Evolutionary conservation across 2,113 vertebrate genomes (phyloP).

Genomic region (Pachycephala philippinensis): DNA sequence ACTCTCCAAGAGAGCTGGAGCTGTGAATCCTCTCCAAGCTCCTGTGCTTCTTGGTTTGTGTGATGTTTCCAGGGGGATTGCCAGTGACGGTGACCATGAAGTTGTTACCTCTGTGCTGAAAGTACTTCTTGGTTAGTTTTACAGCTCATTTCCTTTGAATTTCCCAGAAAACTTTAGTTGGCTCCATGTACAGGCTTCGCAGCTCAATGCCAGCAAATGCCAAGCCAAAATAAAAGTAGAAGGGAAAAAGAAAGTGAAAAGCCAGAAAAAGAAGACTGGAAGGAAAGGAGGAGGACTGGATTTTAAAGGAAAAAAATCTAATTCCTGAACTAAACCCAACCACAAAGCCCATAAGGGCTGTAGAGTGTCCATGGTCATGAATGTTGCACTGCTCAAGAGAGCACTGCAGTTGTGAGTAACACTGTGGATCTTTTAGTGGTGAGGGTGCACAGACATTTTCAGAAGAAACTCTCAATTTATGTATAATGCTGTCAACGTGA

Average conservation of each 20-base stretch:
- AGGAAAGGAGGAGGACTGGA: no score
- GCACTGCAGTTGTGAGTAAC: neutral
- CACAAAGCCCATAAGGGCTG: neutral
- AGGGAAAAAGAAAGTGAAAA: neutral
- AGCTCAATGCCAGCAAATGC: neutral
- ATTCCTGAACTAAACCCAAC: neutral
- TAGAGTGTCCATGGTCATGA: neutral
- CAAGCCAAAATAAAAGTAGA: neutral
- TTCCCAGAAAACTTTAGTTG: neutral
- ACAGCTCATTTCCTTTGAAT: neutral
- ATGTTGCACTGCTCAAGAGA: neutral
- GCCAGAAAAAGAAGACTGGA: neutral
- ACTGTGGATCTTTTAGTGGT: neutral
- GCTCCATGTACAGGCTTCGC: neutral
- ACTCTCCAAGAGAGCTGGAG: neutral
- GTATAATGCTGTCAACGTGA: neutral
- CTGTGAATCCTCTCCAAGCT: neutral
- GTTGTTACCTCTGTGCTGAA: neutral
- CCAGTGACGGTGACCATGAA: neutral
- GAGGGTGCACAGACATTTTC: neutral
- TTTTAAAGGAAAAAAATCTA: neutral
- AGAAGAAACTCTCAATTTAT: neutral
- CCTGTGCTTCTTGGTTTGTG: neutral
- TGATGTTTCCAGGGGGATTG: neutral
- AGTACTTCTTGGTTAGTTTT: neutral